phyloP scores from a whole-genome alignment of 2,113 vertebrate genomes.

The Sinocyclocheilus anshuiensis region DNA sequence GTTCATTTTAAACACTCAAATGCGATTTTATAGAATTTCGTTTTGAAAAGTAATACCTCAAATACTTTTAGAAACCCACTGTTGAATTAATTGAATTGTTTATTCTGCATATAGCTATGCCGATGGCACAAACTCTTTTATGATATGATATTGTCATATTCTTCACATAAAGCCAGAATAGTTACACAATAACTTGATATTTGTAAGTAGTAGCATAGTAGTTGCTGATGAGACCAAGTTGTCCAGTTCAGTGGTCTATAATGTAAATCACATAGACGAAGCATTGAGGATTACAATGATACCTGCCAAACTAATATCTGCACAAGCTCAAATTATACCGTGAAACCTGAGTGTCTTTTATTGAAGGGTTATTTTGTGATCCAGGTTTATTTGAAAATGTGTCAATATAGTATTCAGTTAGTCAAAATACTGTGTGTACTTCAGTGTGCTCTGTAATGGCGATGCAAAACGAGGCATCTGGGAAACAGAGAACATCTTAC shows the following conservation, averaged over 20 bases:
- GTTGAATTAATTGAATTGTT: neutral
- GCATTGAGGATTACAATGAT: conserved; percentile 14
- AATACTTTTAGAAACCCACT: neutral
- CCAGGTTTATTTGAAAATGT: conserved; percentile 12
- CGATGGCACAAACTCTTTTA: neutral
- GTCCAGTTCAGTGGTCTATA: conserved; percentile 46
- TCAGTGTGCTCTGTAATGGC: conserved; percentile 30
- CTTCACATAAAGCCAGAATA: conserved; percentile 19
- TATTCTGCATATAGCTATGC: conserved; percentile 25
- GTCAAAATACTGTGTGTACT: conserved; percentile 17
- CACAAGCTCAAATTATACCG: conserved; percentile 16
- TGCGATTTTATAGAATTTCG: neutral
- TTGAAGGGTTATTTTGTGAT: conserved; percentile 42
- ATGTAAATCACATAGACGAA: conserved; percentile 38
- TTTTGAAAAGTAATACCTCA: conserved; percentile 43
- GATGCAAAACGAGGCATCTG: neutral
- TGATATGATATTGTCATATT: conserved; percentile 28
- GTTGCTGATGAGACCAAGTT: conserved; percentile 38
- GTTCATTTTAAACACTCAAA: conserved; percentile 15
- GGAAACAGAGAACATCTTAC: conserved; percentile 1
- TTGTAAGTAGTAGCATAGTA: conserved; percentile 42
- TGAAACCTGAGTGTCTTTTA: conserved; percentile 21
- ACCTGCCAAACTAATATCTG: conserved; percentile 17
- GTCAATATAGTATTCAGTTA: conserved; percentile 19
- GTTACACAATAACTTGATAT: conserved; percentile 35